These are phyloP conservation scores for Drosophila azteca DNA, from an alignment of 1,140 invertebrate species.

Conservation along the genomic window DNA sequence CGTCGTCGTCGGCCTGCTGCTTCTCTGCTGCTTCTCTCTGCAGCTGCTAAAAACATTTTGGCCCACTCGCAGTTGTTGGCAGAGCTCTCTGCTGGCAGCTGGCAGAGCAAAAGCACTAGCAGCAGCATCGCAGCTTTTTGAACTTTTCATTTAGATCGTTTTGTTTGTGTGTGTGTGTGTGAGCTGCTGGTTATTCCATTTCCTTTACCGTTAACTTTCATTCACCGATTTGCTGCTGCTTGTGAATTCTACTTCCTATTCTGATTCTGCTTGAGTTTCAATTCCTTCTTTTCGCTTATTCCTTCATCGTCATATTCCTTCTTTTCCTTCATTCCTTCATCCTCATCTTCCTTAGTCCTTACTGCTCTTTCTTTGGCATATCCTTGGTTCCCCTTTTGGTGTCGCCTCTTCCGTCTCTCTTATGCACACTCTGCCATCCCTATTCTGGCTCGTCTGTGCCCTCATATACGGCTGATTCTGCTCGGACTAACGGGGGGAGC, in stretches of 20 bases:
- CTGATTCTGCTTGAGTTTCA: background rate
- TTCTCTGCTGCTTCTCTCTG: constrained; percentile 1
- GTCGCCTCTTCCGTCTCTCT: too few relatives aligned
- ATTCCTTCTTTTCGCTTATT: too few relatives aligned
- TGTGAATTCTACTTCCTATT: constrained; percentile 18
- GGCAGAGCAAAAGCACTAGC: constrained; percentile 2
- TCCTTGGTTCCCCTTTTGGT: too few relatives aligned
- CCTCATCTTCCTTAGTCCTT: too few relatives aligned
- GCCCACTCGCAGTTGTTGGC: background rate
- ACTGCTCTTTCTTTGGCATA: too few relatives aligned
- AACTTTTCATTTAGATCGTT: constrained; percentile 17
- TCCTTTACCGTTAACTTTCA: constrained; percentile 46
- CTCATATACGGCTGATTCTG: too few relatives aligned
- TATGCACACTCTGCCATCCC: too few relatives aligned
- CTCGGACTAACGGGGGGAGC: too few relatives aligned
- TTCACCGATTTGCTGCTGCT: constrained; percentile 17
- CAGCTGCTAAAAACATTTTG: constrained; percentile 16
- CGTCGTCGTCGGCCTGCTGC: background rate
- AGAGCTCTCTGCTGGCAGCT: background rate
- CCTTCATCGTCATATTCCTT: too few relatives aligned
- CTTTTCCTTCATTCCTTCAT: too few relatives aligned
- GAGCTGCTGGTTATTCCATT: constrained; percentile 27
- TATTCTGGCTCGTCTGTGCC: too few relatives aligned
- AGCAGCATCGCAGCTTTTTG: constrained; percentile 10
- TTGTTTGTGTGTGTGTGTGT: too few relatives aligned